Evolutionary conservation across 2,888 invertebrate species (phyloP).

Genomic region (Dasypogon diadema): DNA sequence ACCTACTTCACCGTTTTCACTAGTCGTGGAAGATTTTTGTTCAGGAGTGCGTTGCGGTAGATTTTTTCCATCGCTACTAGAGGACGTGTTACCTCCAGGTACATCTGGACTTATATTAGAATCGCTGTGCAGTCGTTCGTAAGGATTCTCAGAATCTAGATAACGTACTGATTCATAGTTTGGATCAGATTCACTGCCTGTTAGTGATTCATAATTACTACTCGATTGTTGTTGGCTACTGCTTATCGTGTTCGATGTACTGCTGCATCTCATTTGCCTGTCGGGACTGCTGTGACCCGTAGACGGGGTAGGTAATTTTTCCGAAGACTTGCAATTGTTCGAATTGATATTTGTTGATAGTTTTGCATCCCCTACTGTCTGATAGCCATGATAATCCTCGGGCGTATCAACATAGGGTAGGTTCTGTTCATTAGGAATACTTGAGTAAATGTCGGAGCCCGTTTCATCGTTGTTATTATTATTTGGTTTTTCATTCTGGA

Average conservation of each 20-base stretch:
- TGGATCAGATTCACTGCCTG: conserved; percentile 83
- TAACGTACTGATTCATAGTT: conserved; percentile 88
- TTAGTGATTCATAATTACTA: conserved; percentile 84
- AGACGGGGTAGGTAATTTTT: conserved; percentile 57
- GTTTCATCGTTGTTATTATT: conserved; percentile 59
- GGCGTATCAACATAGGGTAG: conserved; percentile 23
- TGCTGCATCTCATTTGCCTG: conserved; percentile 58
- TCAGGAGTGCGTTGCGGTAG: conserved; percentile 11
- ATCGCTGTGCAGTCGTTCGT: conserved; percentile 73
- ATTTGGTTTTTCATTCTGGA: conserved; percentile 50
- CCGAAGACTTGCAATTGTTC: conserved; percentile 52
- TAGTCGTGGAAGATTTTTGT: conserved; percentile 53
- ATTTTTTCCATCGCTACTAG: not conserved
- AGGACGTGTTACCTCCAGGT: conserved; percentile 48
- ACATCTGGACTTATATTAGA: conserved; percentile 58
- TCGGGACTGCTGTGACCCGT: conserved; percentile 65
- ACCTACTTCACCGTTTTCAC: conserved; percentile 64
- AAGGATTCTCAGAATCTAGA: conserved; percentile 77
- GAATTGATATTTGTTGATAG: conserved; percentile 58
- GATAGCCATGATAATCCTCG: conserved; percentile 55
- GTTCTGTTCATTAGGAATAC: conserved; percentile 56
- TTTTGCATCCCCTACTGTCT: conserved; percentile 60
- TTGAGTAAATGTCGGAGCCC: conserved; percentile 60
- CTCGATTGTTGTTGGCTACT: conserved; percentile 71
- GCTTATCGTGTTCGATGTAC: conserved; percentile 62